phyloP scores from a whole-genome alignment of 2,888 invertebrate species.

The Luffia ferchaultella region DNA sequence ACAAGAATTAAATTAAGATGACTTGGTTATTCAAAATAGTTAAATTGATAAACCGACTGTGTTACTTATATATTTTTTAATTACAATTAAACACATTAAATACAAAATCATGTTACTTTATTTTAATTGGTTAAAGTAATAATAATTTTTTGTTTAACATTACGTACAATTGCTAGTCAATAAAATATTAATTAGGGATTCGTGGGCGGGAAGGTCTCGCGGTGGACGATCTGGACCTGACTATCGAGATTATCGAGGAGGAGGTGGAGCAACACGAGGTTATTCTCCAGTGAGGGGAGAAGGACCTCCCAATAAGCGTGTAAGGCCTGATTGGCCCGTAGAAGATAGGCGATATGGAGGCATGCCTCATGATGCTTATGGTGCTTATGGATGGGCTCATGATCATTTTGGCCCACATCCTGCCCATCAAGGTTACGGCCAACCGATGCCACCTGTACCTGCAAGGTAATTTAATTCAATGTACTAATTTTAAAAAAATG shows the following conservation, averaged over 20 bases:
- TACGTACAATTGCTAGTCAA: too few relatives aligned
- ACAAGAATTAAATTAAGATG: too few relatives aligned
- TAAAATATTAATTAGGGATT: neutral
- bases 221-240: constrained; percentile 80
- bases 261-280: constrained; percentile 72
- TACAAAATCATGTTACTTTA: too few relatives aligned
- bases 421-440: constrained; percentile 68
- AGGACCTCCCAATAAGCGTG: constrained; percentile 79
- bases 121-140: too few relatives aligned
- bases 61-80: too few relatives aligned
- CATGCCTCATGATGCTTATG: constrained; percentile 58
- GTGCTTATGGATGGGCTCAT: constrained; percentile 64
- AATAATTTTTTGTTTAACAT: too few relatives aligned
- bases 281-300: constrained; percentile 82
- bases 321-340: constrained; percentile 75
- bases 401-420: constrained; percentile 66
- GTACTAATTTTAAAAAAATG: neutral
- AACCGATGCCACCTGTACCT: constrained; percentile 61
- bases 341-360: constrained; percentile 60
- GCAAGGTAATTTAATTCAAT: constrained; percentile 33
- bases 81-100: too few relatives aligned
- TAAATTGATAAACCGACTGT: too few relatives aligned
- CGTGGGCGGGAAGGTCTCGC: constrained; percentile 30
- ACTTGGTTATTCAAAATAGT: too few relatives aligned
- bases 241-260: constrained; percentile 79